Percentiles rank a stretch among this genome's conserved stretches.
These are phyloP conservation scores for Rhinolophus ferrumequinum DNA, from an alignment of 2,113 vertebrate species.

Conservation along the genomic window DNA sequence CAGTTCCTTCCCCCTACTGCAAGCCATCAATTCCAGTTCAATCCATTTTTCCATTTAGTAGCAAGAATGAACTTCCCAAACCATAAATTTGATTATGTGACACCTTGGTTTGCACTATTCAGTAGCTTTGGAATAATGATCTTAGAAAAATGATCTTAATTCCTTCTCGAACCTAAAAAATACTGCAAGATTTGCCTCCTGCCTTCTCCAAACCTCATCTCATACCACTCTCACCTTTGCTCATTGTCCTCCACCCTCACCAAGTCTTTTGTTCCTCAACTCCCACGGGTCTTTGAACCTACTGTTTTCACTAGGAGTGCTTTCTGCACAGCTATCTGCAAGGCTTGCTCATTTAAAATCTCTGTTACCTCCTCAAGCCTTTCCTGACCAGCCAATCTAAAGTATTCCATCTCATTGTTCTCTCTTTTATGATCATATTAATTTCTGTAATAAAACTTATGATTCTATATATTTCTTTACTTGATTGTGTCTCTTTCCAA, in stretches of 20 bases:
- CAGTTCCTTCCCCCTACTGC: neutral
- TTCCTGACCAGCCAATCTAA: neutral
- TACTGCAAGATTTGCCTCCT: neutral
- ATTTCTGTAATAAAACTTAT: neutral
- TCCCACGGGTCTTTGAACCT: neutral
- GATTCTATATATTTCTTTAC: neutral
- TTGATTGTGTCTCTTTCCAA: neutral
- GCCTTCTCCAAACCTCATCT: neutral
- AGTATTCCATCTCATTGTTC: neutral
- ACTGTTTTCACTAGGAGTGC: neutral
- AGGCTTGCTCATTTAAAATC: neutral
- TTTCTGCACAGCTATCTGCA: neutral
- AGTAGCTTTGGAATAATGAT: neutral
- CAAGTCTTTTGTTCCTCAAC: neutral
- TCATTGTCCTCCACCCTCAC: neutral
- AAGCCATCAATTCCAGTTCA: neutral
- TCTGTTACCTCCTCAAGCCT: neutral
- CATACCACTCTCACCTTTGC: neutral
- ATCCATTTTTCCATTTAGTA: neutral
- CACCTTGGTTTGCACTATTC: neutral
- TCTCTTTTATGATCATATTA: neutral
- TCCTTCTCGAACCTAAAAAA: neutral
- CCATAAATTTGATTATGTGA: neutral
- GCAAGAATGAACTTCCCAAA: neutral
- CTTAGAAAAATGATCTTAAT: neutral